These are phyloP conservation scores for Urocynchramus pylzowi DNA, from an alignment of 2,113 vertebrate genomes.

Conservation along the genomic window DNA sequence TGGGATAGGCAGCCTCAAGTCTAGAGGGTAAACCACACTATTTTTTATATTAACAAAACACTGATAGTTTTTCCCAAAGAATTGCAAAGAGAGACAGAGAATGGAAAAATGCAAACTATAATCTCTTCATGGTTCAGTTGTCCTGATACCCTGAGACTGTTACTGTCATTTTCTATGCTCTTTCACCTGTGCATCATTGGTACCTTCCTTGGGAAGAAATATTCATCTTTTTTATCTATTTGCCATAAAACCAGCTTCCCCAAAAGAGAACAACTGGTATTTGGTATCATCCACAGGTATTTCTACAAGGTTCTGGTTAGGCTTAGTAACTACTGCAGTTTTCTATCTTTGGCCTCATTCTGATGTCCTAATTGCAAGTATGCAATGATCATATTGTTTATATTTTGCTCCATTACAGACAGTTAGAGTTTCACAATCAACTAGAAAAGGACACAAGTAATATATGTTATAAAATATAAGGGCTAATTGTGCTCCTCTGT, in stretches of 20 bases:
- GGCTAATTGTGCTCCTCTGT: neutral
- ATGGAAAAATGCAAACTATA: neutral
- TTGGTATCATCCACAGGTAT: neutral
- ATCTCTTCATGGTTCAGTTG: neutral
- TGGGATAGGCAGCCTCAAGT: neutral
- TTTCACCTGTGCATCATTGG: neutral
- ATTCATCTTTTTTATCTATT: neutral
- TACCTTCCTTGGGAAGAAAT: neutral
- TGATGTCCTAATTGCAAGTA: neutral
- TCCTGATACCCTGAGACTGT: neutral
- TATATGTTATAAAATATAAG: neutral
- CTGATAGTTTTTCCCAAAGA: neutral
- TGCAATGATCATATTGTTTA: neutral
- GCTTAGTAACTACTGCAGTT: neutral
- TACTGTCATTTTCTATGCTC: neutral
- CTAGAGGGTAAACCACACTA: neutral
- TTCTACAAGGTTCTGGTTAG: neutral
- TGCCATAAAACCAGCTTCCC: neutral
- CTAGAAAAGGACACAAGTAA: neutral
- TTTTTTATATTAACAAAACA: slow-evolving; percentile 28
- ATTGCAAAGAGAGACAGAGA: neutral
- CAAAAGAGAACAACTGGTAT: neutral
- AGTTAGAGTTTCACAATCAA: neutral
- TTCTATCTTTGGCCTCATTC: neutral
- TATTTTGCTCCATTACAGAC: neutral